phyloP scores from a whole-genome alignment of 2,797 vertebrate species.

The Pampus argenteus region DNA sequence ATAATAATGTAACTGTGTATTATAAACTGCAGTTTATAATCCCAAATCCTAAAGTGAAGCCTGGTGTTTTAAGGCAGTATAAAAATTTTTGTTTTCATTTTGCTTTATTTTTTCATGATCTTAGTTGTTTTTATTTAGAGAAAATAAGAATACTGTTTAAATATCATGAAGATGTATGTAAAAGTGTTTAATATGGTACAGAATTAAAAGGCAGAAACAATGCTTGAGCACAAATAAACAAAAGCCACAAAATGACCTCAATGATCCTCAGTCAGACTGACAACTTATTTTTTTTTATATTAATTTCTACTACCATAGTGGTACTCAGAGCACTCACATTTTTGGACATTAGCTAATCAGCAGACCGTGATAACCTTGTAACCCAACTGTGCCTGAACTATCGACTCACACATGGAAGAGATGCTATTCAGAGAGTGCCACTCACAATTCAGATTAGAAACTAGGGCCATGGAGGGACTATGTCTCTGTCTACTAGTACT shows the following conservation, averaged over 20 bases:
- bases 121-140: background rate
- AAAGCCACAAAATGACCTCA: background rate
- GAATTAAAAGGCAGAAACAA: background rate
- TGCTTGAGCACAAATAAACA: background rate
- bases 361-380: slow-evolving; percentile 20
- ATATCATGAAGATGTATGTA: background rate
- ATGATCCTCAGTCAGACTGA: background rate
- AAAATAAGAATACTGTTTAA: background rate
- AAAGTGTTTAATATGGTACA: background rate
- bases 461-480: slow-evolving; percentile 5
- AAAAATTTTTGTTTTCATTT: background rate
- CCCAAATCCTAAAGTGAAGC: background rate
- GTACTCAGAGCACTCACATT: background rate
- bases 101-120: no score
- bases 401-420: background rate
- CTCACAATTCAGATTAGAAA: slow-evolving; percentile 4
- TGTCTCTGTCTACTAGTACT: background rate
- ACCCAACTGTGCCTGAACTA: background rate
- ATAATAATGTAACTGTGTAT: background rate
- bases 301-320: background rate
- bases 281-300: background rate
- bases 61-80: background rate
- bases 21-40: background rate
- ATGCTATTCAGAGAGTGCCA: background rate
- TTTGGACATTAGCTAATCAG: slow-evolving; percentile 5